Base-by-base conservation (phyloP, 1,140 invertebrate genomes). In the Dendroctonus ponderosae region DNA sequence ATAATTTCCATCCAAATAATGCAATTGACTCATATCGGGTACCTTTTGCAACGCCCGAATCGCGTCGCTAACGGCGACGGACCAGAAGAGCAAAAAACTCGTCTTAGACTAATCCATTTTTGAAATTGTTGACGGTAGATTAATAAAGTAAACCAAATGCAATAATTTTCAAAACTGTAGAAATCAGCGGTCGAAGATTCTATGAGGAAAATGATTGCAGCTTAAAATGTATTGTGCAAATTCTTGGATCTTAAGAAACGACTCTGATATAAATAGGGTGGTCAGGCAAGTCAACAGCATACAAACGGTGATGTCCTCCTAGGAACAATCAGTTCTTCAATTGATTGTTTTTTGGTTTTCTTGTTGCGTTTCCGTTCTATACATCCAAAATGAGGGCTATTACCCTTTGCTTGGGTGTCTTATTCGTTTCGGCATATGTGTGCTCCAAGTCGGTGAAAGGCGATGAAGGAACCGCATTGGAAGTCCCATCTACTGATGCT, bases 341-440 rank as follows among this genome's bases (percentile, higher is more conserved):
- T 38, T 12, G 26, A 43, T 58, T n/a, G 54, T 14, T 44, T 58
- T 14, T 41, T 58, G 40, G n/a, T 39, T 42, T 42, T 43, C 43
- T 12, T 58, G 11, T 40, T 43, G 42, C 11, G 15, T 2, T 53
- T 62, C 41, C 8, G 6, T 5, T 38, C 39, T 52, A 62, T 53
- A 65, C 53, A 48, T 42, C 40, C 44, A 72, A 48, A 67, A 77
- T 77, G 75, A 72, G 71, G 71, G 54, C 62, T 59, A 62, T 77
- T 12, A 57, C 75, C 52, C 50, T 75, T 62, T 73, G 70, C 68
- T 65, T 74, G 53, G 72, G 72, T 50, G 67, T 72, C 41, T 59
- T 73, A 26, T 72, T 75, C 39, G 52, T 60, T 6, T 11, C 51
- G 15, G 67, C 62, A 7, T 56, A 9, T 39, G 60, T 62, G 6